Evolutionary conservation across 2,888 invertebrate species (phyloP).

Genomic region (Notodonta ziczac): DNA sequence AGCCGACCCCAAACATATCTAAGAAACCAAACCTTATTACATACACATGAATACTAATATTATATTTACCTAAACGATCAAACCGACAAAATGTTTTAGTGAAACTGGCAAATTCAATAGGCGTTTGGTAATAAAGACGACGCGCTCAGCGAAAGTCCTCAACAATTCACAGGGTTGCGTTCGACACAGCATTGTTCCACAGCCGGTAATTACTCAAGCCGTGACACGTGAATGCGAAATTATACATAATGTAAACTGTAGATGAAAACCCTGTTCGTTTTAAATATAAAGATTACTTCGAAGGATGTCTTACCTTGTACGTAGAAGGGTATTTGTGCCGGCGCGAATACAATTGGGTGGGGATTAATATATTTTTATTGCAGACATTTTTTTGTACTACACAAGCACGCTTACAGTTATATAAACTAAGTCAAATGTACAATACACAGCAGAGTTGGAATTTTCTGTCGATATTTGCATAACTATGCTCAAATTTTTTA

Average conservation of each 20-base stretch:
- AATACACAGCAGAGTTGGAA: no score
- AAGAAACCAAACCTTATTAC: no score
- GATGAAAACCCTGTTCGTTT: neutral
- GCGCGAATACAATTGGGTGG: no score
- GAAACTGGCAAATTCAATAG: constrained; percentile 26
- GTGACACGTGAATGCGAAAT: constrained; percentile 7
- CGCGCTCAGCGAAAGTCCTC: constrained; percentile 21
- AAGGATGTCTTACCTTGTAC: neutral
- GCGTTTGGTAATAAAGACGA: constrained; percentile 21
- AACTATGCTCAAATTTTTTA: no score
- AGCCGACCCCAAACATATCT: no score
- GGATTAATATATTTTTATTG: no score
- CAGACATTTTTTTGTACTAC: no score
- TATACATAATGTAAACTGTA: neutral
- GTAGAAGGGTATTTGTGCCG: neutral
- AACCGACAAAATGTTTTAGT: constrained; percentile 11
- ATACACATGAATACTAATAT: no score
- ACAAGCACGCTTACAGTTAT: no score
- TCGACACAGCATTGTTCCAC: constrained; percentile 27
- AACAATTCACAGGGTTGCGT: constrained; percentile 14
- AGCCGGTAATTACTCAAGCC: constrained; percentile 8
- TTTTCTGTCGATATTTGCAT: no score
- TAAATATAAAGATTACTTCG: neutral
- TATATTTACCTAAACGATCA: neutral
- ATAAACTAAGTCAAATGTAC: no score